Evolutionary conservation across 2,797 vertebrate species (phyloP), one percentile per base, ranked within the genome.

Genomic region (Momotus momota): DNA sequence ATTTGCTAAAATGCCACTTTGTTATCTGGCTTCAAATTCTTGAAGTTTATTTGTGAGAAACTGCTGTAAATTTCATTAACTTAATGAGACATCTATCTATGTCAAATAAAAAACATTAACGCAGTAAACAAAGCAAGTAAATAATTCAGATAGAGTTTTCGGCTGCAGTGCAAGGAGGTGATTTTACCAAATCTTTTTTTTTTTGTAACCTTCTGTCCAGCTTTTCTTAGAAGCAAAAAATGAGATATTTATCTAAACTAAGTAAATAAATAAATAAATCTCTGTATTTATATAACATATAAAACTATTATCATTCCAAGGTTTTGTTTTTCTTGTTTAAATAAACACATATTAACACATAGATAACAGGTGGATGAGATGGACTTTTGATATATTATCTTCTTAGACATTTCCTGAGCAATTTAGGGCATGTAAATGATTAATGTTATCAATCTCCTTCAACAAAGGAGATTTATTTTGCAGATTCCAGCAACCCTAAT

Each of bases 391-490:
- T 94, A 97, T 86, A 89, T 17, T 83, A 72, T 62, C 29, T 70
- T 81, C 65, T 74, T 27, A 66, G 80, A 72, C 29, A 83, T 67
- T 93, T 95, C 52, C 57, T 74, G 62, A 94, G 89, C 40, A 89
- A 51, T 25, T 48, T 33, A 66, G 35, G 74, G 7, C 58, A 84
- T 71, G 41, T 91, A 91, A 93, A 94, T 96, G 93, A 90, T 94
- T 94, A 80, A 90, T 67, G 35, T 79, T 85, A 93, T 90, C 80
- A 86, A 78, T 85, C 62, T 66, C 27, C 38, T 83, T 87, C 40
- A 62, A 29, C 46, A 71, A 72, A 82, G 35, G 21, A 87, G 74
- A 82, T 90, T 90, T 93, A 94, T 93, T 96, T 94, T 91, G 58
- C 72, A 92, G 88, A 95, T 94, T 90, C 83, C 67, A 85, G 46